Base-by-base conservation (phyloP, 2,888 invertebrate genomes). In the Dasypogon diadema region DNA sequence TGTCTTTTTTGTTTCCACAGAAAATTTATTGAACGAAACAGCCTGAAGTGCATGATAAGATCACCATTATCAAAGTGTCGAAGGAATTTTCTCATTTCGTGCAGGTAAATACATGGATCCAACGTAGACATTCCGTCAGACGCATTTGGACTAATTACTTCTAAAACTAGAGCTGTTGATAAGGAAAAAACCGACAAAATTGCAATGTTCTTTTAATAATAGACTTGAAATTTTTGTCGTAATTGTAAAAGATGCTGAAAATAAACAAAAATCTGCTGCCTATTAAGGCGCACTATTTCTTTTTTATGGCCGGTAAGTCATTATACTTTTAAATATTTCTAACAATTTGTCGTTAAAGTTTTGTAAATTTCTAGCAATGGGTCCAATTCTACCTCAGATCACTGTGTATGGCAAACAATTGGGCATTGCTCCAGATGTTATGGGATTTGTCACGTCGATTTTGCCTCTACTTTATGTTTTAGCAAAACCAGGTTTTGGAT, bases 231-330 rank as follows among this genome's bases (percentile, higher is more conserved):
- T n/a, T 48, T 14, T 2, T 5, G 2, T 6, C 16, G 6, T n/a
- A 48, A 12, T 16, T 1, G 14, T 8, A 18, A n/a, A 82, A 78
- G 79, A 89, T 89, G 86, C 82, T 90, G 80, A 90, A 90, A 84
- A 88, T 96, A 72, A 91, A 95, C 84, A 88, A 82, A 80, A 88
- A 87, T 54, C 88, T 95, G 68, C 81, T 96, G 85, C 95, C 95
- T 10, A 89, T 96, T 65, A 96, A 96, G 88, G 91, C 91, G 0
- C 95, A 95, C 83, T 96, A 91, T 83, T 95, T 96, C 86, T 93
- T 94, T 83, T 94, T 95, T 81, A 93, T 95, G 89, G 94, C 92
- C 79, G 93, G 95, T 94, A 87, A 91, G 90, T 87, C 8, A 51
- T 8, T 4, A n/a, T n/a, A n/a, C n/a, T n/a, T 8, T 51, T 75